Percentiles rank a stretch among this genome's conserved stretches.
Conservation (phyloP, 2,888 invertebrate species). For the Ernsta delagoae region DNA sequence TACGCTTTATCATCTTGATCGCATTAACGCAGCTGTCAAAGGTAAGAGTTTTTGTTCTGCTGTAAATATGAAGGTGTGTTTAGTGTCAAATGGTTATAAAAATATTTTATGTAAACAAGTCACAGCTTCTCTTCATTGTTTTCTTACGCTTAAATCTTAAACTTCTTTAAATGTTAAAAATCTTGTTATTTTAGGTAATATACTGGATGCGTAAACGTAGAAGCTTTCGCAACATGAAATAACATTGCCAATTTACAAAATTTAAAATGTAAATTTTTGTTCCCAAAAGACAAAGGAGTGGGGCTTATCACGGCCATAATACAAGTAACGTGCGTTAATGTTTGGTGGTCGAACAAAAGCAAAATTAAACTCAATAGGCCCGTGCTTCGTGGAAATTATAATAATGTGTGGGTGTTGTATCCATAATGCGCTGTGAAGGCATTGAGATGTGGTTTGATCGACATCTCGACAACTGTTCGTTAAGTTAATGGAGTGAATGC, state of each 20-base stretch:
- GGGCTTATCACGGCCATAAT: conserved; percentile 20
- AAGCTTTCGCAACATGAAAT: neutral
- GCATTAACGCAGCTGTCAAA: conserved; percentile 83
- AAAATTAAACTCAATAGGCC: conserved; percentile 56
- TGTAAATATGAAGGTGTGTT: no score
- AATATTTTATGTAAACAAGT: neutral
- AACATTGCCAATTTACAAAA: conserved; percentile 4
- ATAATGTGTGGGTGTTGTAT: conserved; percentile 74
- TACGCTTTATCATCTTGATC: conserved; percentile 80
- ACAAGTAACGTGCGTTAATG: conserved; percentile 33
- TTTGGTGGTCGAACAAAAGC: conserved; percentile 47
- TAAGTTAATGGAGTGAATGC: conserved; percentile 79
- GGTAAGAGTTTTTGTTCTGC: conserved; percentile 56
- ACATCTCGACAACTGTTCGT: conserved; percentile 83
- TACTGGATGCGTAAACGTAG: neutral
- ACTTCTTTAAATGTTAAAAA: no score
- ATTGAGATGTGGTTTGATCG: conserved; percentile 80
- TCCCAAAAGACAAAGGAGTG: conserved; percentile 29
- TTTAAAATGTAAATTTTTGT: conserved; percentile 12
- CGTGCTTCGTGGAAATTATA: conserved; percentile 62
- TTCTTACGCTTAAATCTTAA: no score
- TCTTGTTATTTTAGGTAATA: neutral
- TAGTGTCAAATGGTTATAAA: neutral
- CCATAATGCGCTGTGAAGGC: conserved; percentile 72
- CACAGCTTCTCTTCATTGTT: neutral